phyloP scores from a whole-genome alignment of 2,113 vertebrate species.

The Acrocephalus arundinaceus region DNA sequence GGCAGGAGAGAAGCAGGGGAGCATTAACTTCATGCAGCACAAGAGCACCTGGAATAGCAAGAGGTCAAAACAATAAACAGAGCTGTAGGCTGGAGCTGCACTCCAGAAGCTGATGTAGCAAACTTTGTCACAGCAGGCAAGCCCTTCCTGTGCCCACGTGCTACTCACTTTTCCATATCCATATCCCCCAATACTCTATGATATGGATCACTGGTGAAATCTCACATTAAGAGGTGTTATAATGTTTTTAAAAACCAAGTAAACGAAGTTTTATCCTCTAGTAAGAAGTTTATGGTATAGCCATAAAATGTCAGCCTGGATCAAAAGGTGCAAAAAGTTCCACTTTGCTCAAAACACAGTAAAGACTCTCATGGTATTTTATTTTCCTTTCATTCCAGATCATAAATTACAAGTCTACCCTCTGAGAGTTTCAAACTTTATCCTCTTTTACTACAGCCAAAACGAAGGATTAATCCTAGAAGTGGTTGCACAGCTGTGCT shows the following conservation, averaged over 20 bases:
- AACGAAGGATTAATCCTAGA: background rate
- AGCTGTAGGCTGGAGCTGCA: background rate
- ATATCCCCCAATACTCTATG: background rate
- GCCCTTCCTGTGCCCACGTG: background rate
- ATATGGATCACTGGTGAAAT: background rate
- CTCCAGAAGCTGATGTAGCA: background rate
- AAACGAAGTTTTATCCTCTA: background rate
- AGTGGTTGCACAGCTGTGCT: background rate
- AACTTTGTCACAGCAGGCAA: background rate
- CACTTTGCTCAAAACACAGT: background rate
- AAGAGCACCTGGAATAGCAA: background rate
- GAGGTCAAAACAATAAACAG: background rate
- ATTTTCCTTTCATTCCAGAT: background rate
- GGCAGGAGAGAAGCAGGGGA: background rate
- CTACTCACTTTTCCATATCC: background rate
- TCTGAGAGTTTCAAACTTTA: background rate
- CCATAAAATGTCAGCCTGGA: background rate
- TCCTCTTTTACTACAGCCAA: background rate
- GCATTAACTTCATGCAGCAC: background rate
- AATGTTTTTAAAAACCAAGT: background rate
- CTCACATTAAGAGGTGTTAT: background rate
- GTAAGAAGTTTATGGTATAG: background rate
- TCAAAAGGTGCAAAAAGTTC: background rate
- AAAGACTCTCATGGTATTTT: background rate
- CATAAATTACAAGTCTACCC: background rate